These are phyloP conservation scores for Aricia agestis DNA, from an alignment of 1,140 invertebrate species.

Conservation along the genomic window DNA sequence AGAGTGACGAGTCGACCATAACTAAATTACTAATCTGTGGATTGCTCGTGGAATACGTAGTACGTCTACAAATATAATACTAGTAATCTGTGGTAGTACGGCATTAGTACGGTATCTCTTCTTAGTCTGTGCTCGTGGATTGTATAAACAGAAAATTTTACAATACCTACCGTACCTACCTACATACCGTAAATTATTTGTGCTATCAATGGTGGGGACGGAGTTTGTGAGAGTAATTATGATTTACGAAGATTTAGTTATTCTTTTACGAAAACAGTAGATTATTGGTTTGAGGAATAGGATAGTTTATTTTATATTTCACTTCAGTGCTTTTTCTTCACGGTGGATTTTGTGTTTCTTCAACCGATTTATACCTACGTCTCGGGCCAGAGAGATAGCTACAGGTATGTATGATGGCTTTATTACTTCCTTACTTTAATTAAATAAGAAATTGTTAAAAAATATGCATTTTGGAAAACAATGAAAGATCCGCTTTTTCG, in stretches of 20 bases:
- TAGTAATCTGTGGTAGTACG: too few species aligned
- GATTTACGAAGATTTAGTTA: background rate
- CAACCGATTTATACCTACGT: conserved; percentile 8
- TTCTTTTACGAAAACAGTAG: background rate
- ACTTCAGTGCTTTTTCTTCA: conserved; percentile 14
- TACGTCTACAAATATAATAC: too few species aligned
- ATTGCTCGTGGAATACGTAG: too few species aligned
- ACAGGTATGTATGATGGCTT: conserved; percentile 19
- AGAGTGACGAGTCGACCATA: too few species aligned
- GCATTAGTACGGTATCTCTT: too few species aligned
- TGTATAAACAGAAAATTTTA: too few species aligned
- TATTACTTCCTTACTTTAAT: background rate
- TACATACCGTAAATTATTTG: background rate
- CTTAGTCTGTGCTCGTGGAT: too few species aligned
- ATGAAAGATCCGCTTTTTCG: background rate
- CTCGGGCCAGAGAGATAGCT: conserved; percentile 10
- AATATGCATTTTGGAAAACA: background rate
- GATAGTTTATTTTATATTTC: background rate
- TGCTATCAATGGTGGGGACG: conserved; percentile 10
- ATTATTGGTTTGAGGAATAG: background rate
- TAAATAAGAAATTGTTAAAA: background rate
- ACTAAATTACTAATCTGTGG: too few species aligned
- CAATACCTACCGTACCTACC: too few species aligned
- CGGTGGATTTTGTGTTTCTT: background rate
- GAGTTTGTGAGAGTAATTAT: conserved; percentile 9